Evolutionary conservation across 2,797 vertebrate species (phyloP).

Genomic region (Coracias cyanogaster): DNA sequence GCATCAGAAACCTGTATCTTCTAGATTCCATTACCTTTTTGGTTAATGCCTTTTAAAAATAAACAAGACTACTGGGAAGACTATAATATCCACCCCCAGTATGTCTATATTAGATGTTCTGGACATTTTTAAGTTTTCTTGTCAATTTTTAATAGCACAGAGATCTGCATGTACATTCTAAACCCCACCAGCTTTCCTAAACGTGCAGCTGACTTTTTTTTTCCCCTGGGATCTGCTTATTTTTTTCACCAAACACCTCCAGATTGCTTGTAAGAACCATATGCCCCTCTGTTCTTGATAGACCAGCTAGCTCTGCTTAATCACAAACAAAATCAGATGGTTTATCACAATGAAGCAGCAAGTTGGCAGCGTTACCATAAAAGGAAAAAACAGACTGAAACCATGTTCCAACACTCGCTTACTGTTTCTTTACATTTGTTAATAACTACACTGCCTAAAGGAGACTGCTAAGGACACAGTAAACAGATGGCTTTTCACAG

Average conservation of each 20-base stretch:
- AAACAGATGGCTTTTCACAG: constrained; percentile 21
- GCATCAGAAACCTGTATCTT: constrained; percentile 1
- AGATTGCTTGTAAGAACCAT: not conserved
- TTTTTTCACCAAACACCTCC: constrained; percentile 19
- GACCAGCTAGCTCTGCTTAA: constrained; percentile 66
- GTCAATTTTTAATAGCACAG: not conserved
- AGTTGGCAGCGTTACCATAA: constrained; percentile 79
- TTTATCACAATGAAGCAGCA: constrained; percentile 66
- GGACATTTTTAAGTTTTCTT: not conserved
- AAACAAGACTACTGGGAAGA: not conserved
- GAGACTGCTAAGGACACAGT: constrained; percentile 26
- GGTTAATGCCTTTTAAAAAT: not conserved
- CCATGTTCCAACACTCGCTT: not conserved
- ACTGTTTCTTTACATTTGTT: constrained; percentile 60
- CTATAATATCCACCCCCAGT: not conserved
- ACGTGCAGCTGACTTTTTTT: not conserved
- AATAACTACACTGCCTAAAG: constrained; percentile 27
- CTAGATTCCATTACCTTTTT: not conserved
- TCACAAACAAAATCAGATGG: constrained; percentile 70
- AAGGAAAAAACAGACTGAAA: constrained; percentile 70
- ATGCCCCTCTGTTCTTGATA: constrained; percentile 20
- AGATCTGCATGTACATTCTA: not conserved
- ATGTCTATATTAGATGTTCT: not conserved
- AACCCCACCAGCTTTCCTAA: not conserved
- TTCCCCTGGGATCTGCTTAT: not conserved